Conservation (phyloP, 2,797 vertebrate species). For the Falco naumanni region DNA sequence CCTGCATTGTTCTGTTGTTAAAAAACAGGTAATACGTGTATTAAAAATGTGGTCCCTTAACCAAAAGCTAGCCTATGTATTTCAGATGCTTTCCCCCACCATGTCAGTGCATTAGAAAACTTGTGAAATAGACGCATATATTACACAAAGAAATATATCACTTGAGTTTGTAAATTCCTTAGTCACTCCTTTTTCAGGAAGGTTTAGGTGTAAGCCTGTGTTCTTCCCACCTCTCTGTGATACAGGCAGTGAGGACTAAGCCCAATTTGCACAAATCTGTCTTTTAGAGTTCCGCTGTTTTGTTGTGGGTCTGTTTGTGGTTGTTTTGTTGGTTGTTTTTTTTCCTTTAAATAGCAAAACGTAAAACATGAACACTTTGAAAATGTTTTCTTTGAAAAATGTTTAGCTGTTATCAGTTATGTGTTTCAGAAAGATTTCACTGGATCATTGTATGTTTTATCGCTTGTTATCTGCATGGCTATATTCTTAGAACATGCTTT, state of each 20-base stretch:
- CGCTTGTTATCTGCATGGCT: conserved; percentile 59
- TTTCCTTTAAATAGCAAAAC: background rate
- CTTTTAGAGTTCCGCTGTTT: background rate
- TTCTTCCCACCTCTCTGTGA: background rate
- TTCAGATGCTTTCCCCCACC: background rate
- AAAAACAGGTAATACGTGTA: conserved; percentile 6
- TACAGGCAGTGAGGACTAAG: background rate
- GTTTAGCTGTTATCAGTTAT: conserved; percentile 62
- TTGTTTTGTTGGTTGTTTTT: background rate
- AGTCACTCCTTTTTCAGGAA: background rate
- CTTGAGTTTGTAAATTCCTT: background rate
- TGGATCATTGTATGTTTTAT: conserved; percentile 58
- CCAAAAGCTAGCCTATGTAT: background rate
- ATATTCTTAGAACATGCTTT: conserved; percentile 68
- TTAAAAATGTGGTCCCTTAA: conserved; percentile 19
- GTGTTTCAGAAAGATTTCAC: conserved; percentile 68
- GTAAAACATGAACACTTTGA: conserved; percentile 39
- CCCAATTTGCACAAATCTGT: background rate
- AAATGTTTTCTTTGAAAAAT: conserved; percentile 71
- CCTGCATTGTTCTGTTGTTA: conserved; percentile 32
- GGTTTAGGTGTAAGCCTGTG: background rate
- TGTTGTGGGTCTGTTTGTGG: background rate
- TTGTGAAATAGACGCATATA: background rate
- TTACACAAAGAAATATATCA: background rate
- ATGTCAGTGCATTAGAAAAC: background rate